These are phyloP conservation scores for Conops quadrifasciatus DNA, from an alignment of 2,888 invertebrate genomes.

Conservation along the genomic window DNA sequence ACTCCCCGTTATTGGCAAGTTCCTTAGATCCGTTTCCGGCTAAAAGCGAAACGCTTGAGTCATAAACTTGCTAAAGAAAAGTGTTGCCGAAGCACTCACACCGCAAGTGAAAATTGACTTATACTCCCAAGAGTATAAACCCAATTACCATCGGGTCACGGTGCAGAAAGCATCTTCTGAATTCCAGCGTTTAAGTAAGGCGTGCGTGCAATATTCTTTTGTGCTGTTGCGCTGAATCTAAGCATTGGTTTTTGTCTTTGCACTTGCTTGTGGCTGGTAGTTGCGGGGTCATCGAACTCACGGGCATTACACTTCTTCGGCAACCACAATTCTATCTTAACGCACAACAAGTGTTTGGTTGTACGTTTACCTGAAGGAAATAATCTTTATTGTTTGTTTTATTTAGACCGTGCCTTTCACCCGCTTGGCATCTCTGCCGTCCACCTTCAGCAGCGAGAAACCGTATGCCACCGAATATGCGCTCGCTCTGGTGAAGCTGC, in stretches of 20 bases:
- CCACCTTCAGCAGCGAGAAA: slow-evolving; percentile 76
- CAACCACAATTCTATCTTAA: slow-evolving; percentile 47
- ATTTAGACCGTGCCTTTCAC: slow-evolving; percentile 70
- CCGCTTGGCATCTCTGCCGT: slow-evolving; percentile 84
- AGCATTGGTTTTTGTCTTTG: slow-evolving; percentile 15
- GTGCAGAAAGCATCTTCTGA: slow-evolving; percentile 13
- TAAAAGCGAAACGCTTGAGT: slow-evolving; percentile 65
- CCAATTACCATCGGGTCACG: slow-evolving; percentile 44
- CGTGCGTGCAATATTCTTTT: slow-evolving; percentile 57
- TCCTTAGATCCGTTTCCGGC: slow-evolving; percentile 67
- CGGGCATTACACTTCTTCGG: slow-evolving; percentile 40
- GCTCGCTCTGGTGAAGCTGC: slow-evolving; percentile 84
- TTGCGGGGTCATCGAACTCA: slow-evolving; percentile 49
- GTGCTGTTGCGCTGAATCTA: slow-evolving; percentile 42
- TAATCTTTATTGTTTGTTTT: not conserved
- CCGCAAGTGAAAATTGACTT: slow-evolving; percentile 40
- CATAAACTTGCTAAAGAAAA: slow-evolving; percentile 65
- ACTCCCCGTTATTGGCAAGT: slow-evolving; percentile 57
- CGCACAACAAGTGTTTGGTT: not conserved
- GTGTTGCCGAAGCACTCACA: slow-evolving; percentile 38
- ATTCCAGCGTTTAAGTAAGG: slow-evolving; percentile 35
- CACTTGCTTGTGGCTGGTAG: slow-evolving; percentile 44
- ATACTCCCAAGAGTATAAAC: slow-evolving; percentile 52
- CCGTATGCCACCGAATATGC: slow-evolving; percentile 88
- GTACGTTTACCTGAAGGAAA: not conserved